Base-by-base conservation (phyloP, 2,113 vertebrate genomes). In the Charadrius vociferus region DNA sequence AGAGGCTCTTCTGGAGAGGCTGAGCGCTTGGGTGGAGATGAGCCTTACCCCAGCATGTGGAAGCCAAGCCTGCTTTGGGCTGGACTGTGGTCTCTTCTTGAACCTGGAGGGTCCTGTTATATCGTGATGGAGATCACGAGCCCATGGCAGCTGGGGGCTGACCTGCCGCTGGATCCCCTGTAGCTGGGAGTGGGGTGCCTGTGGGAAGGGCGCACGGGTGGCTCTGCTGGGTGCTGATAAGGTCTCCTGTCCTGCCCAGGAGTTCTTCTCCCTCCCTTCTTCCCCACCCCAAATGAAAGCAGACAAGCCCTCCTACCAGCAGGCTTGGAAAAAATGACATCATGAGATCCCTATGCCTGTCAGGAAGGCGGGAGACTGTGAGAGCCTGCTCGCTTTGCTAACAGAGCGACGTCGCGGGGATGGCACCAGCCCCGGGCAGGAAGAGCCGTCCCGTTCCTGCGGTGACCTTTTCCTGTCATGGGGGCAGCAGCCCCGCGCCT, bases 311-410 rank as follows among this genome's bases (percentile, higher is more conserved):
- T 93, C 58, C 59, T 81, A 23, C 68, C 71, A 72, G 53, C 36
- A 55, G 16, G 14, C 73, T 90, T 80, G 95, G 95, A 96, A 96
- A 66, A 92, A 92, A 94, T 94, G 29, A 93, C 85, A n/a, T 97
- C 92, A 96, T 92, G 85, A 90, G 85, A 93, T 97, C 74, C 85
- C 71, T 68, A 86, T 93, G 95, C 74, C 29, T 81, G 74, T 94
- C 87, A 93, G 96, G 96, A 96, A 96, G 62, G 59, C 1, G 45
- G 23, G 62, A 93, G 53, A 63, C 81, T 90, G 78, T 24, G 52
- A 72, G 70, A 85, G 45, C 49, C 49, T 75, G 78, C 52, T 58
- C 7, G 71, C 50, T 88, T 45, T 53, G 58, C 68, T 78, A 73
- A 77, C 36, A 7, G 88, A 87, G 37, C 17, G 10, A 32, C 21